These are phyloP conservation scores for Epistrophe eligans DNA, from an alignment of 2,888 invertebrate genomes.

Conservation along the genomic window DNA sequence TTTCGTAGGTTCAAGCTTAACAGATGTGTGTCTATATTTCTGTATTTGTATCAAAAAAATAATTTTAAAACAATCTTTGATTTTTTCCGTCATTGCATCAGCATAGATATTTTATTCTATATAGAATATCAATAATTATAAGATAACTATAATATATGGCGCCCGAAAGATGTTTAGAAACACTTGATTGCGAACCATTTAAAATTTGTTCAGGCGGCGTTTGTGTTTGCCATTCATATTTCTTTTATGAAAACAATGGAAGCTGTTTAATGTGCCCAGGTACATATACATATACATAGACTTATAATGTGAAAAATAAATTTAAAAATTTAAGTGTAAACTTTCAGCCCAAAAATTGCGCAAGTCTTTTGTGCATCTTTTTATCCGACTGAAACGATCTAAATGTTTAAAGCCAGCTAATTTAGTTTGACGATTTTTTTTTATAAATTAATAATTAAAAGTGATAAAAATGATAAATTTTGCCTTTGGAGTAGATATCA, in stretches of 20 bases:
- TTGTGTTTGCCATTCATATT: slow-evolving; percentile 1
- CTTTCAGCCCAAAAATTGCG: too few species aligned
- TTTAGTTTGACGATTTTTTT: too few species aligned
- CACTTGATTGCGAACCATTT: background rate
- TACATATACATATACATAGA: slow-evolving; percentile 1
- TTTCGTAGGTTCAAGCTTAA: slow-evolving; percentile 18
- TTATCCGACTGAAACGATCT: too few species aligned
- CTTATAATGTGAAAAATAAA: too few species aligned
- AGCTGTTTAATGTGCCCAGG: slow-evolving; percentile 48
- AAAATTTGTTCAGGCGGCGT: background rate
- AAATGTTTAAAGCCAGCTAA: too few species aligned
- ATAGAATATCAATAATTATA: background rate
- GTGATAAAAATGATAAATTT: too few species aligned
- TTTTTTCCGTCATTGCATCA: background rate
- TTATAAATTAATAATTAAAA: too few species aligned
- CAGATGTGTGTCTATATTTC: background rate
- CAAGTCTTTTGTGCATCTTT: too few species aligned
- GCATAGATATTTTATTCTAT: background rate
- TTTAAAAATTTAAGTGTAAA: too few species aligned
- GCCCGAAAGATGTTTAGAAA: background rate
- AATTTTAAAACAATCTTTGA: background rate
- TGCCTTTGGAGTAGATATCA: too few species aligned
- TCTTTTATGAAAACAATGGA: background rate
- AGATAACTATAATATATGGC: background rate
- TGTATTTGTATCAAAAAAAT: background rate